Base-by-base conservation (phyloP, 2,113 vertebrate genomes). In the Salvator merianae region DNA sequence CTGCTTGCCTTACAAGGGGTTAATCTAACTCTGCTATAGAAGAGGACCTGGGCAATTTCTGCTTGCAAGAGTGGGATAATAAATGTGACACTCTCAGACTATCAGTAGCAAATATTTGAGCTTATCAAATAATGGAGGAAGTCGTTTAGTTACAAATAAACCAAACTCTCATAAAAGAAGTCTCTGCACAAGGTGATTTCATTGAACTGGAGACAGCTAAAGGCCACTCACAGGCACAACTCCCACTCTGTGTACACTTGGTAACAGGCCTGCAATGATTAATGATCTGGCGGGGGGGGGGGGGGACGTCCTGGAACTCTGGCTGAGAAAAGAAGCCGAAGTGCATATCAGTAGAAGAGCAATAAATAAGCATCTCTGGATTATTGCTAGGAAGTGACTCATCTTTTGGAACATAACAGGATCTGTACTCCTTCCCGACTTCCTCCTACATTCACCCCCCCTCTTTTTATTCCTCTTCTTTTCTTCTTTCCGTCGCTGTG, bases 91-190 rank as follows among this genome's bases (percentile, higher is more conserved):
- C 96, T 96, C 95, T 96, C 92, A 2, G 91, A 95, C 93, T 97
- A 96, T 96, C 96, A 95, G 95, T 95, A 95, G 96, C 96, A 97
- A 96, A 97, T 96, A 96, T 97, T 96, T 96, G 96, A 96, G 95
- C 95, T 97, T 97, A 97, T 96, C 96, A 96, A 96, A 96, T 96
- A 95, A 94, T 86, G 82, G 95, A 97, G 97, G 97, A 97, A 97
- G 97, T 96, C 89, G 94, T 97, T 96, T 95, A 95, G 96, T 96
- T 96, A 96, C 96, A 97, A 96, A 97, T 97, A 96, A 97, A 96
- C 94, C 96, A 95, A 96, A 94, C 94, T 94, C 95, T 96, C 94
- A 95, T 97, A 96, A 97, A 97, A 94, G 94, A 95, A 96, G 95
- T 93, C 94, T 95, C 94, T 93, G 93, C 93, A 94, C 94, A 95